Evolutionary conservation across 2,113 vertebrate genomes (phyloP).

Genomic region (Pristiophorus japonicus): DNA sequence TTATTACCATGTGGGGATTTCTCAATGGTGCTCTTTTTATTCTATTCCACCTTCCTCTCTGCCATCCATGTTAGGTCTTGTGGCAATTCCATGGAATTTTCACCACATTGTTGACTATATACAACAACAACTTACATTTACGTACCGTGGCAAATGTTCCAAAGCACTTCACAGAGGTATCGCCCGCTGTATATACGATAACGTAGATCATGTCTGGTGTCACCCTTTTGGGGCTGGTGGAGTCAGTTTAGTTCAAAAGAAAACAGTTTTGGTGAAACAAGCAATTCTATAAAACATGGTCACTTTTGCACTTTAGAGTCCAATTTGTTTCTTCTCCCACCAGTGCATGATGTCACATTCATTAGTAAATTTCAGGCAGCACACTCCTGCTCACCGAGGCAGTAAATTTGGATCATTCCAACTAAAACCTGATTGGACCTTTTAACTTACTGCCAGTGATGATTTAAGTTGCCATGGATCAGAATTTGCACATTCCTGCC

Average conservation of each 20-base stretch:
- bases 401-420: conserved; percentile 30
- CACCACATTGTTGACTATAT: background rate
- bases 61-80: background rate
- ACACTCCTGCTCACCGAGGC: background rate
- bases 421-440: conserved; percentile 31
- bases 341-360: background rate
- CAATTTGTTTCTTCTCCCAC: background rate
- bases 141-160: background rate
- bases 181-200: background rate
- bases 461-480: conserved; percentile 32
- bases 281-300: background rate
- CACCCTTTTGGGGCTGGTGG: background rate
- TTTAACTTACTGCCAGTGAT: conserved; percentile 13
- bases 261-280: background rate
- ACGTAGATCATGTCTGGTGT: background rate
- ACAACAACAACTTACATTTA: background rate
- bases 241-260: background rate
- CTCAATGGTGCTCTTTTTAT: background rate
- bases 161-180: background rate
- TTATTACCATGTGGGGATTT: background rate
- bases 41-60: background rate
- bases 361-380: background rate
- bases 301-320: background rate
- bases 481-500: conserved; percentile 7
- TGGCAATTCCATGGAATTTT: background rate